Evolutionary conservation across 2,113 vertebrate genomes (phyloP).

Genomic region (Lampris incognitus): DNA sequence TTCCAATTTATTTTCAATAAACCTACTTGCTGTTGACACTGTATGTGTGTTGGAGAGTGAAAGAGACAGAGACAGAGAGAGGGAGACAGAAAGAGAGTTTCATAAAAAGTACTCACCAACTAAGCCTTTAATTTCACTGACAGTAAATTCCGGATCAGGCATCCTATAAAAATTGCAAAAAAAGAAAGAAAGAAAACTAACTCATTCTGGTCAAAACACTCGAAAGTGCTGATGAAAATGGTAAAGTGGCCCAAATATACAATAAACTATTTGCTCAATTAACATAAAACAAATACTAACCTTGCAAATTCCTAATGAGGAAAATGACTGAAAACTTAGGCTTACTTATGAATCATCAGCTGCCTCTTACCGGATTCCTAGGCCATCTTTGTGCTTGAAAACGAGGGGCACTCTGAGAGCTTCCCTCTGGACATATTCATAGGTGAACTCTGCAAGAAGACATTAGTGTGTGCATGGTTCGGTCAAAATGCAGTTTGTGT

Average conservation of each 20-base stretch:
- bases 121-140: slow-evolving; percentile 94
- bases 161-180: slow-evolving; percentile 83
- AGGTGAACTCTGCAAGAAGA: slow-evolving; percentile 91
- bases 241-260: slow-evolving; percentile 13
- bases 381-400: slow-evolving; percentile 93
- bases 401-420: slow-evolving; percentile 91
- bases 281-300: no score
- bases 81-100: background rate
- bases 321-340: no score
- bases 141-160: slow-evolving; percentile 94
- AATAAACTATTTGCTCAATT: background rate
- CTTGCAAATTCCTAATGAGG: no score
- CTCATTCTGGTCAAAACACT: background rate
- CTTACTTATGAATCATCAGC: background rate
- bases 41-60: no score
- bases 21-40: no score
- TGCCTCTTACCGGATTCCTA: slow-evolving; percentile 93
- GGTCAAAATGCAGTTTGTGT: background rate
- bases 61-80: background rate
- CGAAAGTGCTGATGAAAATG: background rate
- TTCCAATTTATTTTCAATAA: no score
- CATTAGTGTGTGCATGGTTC: slow-evolving; percentile 3
- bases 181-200: background rate
- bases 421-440: slow-evolving; percentile 96
- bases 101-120: slow-evolving; percentile 88